A percentile compares a stretch with the other conserved stretches of the same genome.
Conservation (phyloP, 2,113 vertebrate genomes). For the Melanotaenia duboulayi region DNA sequence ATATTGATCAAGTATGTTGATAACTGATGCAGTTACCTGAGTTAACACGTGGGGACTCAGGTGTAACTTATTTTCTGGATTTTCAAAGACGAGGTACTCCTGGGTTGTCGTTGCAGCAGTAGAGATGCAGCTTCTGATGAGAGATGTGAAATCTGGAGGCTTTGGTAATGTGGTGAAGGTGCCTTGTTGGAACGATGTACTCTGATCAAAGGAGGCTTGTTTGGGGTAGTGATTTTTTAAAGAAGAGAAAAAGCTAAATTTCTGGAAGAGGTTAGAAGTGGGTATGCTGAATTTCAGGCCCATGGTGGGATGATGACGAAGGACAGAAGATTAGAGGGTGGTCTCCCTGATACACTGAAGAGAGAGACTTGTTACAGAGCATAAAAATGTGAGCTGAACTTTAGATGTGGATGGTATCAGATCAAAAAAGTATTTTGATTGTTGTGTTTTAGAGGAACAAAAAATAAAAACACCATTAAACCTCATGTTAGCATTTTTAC, state of each 20-base stretch:
- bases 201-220: neutral
- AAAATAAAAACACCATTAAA: neutral
- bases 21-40: slow-evolving; percentile 49
- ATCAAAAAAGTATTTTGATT: neutral
- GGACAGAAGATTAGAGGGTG: slow-evolving; percentile 54
- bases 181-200: slow-evolving; percentile 6
- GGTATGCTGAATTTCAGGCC: slow-evolving; percentile 48
- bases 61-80: slow-evolving; percentile 77
- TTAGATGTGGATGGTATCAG: neutral
- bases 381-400: neutral
- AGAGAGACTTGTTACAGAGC: neutral
- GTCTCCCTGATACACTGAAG: slow-evolving; percentile 78
- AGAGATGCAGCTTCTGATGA: slow-evolving; percentile 74
- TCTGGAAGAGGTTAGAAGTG: slow-evolving; percentile 7
- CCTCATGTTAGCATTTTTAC: slow-evolving; percentile 5
- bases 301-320: slow-evolving; percentile 38
- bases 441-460: neutral
- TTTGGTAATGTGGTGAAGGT: slow-evolving; percentile 66
- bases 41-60: slow-evolving; percentile 62
- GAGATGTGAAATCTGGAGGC: slow-evolving; percentile 53
- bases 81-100: slow-evolving; percentile 81
- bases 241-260: slow-evolving; percentile 16
- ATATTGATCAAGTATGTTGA: rapidly evolving
- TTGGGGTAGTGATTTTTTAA: slow-evolving; percentile 17
- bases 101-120: slow-evolving; percentile 71